phyloP scores from a whole-genome alignment of 2,113 vertebrate species.

The Nyctibius bracteatus region DNA sequence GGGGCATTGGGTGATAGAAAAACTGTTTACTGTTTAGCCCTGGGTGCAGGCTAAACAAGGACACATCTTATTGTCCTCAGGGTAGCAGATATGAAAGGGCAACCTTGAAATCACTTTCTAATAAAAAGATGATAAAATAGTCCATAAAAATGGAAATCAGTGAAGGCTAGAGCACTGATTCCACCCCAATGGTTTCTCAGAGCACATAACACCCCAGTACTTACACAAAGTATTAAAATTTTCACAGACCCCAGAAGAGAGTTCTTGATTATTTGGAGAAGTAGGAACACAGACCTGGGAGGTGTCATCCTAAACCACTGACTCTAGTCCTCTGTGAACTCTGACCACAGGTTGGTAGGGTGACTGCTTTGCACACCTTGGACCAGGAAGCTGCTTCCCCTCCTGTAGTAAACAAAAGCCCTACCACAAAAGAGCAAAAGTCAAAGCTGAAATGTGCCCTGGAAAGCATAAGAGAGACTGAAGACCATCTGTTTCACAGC shows the following conservation, averaged over 20 bases:
- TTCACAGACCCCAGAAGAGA: background rate
- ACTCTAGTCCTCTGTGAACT: background rate
- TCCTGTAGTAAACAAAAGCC: background rate
- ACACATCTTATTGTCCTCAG: background rate
- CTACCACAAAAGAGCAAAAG: background rate
- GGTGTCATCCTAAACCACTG: background rate
- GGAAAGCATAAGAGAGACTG: background rate
- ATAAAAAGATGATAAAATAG: background rate
- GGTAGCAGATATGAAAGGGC: background rate
- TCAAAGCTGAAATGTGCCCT: background rate
- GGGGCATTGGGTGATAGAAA: no score
- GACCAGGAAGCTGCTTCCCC: background rate
- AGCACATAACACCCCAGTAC: background rate
- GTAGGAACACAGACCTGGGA: background rate
- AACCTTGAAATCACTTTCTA: background rate
- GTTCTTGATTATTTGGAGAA: background rate
- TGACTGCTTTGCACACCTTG: rapidly evolving
- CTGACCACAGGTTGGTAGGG: background rate
- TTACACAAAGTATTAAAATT: background rate
- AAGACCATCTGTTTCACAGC: background rate
- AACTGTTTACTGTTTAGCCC: no score
- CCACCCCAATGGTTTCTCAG: background rate
- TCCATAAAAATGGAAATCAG: background rate
- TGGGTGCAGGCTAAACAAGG: no score
- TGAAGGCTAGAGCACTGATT: background rate